Evolutionary conservation across 1,140 invertebrate species (phyloP), one percentile per base, ranked within the genome.

Genomic region (Drosophila prosaltans): DNA sequence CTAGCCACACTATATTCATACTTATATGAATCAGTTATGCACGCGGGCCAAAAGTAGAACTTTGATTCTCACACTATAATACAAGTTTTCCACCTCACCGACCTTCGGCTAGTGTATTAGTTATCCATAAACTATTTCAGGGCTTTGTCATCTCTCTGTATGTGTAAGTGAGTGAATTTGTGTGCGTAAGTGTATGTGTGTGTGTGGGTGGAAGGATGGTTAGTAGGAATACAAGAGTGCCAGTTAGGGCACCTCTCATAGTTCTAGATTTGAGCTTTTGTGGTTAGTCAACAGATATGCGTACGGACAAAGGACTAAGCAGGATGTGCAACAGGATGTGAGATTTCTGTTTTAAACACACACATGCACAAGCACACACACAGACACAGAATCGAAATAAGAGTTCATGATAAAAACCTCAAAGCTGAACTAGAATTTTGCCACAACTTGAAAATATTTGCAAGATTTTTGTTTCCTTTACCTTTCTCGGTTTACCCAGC

Each of bases 191-290:
- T 30, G 6, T 45, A n/a, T 24, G 1, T 51, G 21, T 9, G 21
- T 9, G 45, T 51, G 2, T 26, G 21, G 24, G 21, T 24, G 45
- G 5, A 21, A 1, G 41, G 16, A 0, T 16, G 41, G n/a, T 4
- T 5, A n/a, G 40, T 8, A 1, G 11, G 41, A 43, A n/a, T 4
- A 43, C 32, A 36, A 36, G 6, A 36, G 32, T 36, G 32, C 32
- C 32, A n/a, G 11, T 16, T n/a, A 43, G 11, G 11, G 45, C 45
- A 26, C 21, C 45, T 51, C 21, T 24, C 45, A 51, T 24, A 51
- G 45, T 51, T 51, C 45, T 51, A 51, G 24, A 51, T 51, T 51
- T 26, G 24, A 51, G 45, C 45, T 51, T 51, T 51, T 51, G 45
- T 51, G 45, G 45, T 51, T 51, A 51, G 45, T 51, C 9, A 51